Conservation (phyloP, 1,140 invertebrate species). For the Zaprionus davidi region DNA sequence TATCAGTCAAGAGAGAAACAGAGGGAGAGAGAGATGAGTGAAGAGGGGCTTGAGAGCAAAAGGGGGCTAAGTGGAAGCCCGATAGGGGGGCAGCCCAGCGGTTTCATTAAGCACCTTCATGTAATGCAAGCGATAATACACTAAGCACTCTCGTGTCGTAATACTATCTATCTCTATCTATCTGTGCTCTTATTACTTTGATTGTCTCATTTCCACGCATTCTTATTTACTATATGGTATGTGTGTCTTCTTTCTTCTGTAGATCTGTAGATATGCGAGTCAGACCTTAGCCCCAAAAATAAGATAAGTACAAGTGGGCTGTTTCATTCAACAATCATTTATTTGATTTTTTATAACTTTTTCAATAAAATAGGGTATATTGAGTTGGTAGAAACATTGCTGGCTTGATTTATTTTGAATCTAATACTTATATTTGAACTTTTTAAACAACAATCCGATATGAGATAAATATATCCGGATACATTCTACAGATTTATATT, state of each 20-base stretch:
- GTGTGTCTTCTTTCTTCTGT: not conserved
- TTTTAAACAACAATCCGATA: no score
- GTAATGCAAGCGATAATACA: conserved; percentile 24
- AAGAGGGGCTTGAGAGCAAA: not conserved
- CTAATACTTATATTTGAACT: no score
- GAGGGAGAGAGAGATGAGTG: not conserved
- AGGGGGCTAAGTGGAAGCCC: not conserved
- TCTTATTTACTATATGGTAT: not conserved
- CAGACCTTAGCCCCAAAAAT: conserved; percentile 6
- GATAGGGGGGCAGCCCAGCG: conserved; percentile 38
- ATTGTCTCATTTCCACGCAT: not conserved
- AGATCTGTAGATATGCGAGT: not conserved
- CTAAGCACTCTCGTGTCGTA: conserved; percentile 6
- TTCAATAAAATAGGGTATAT: not conserved
- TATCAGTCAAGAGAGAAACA: conserved; percentile 26
- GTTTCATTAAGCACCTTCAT: conserved; percentile 50
- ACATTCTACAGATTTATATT: no score
- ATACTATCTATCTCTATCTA: conserved; percentile 8
- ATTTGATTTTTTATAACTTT: not conserved
- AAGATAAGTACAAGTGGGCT: not conserved
- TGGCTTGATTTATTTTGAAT: no score
- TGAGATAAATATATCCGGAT: no score
- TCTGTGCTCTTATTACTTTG: not conserved
- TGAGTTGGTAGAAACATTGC: not conserved
- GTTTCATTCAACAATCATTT: not conserved